These are phyloP conservation scores for Crocallis elinguaria DNA, from an alignment of 2,888 invertebrate genomes.

Conservation along the genomic window DNA sequence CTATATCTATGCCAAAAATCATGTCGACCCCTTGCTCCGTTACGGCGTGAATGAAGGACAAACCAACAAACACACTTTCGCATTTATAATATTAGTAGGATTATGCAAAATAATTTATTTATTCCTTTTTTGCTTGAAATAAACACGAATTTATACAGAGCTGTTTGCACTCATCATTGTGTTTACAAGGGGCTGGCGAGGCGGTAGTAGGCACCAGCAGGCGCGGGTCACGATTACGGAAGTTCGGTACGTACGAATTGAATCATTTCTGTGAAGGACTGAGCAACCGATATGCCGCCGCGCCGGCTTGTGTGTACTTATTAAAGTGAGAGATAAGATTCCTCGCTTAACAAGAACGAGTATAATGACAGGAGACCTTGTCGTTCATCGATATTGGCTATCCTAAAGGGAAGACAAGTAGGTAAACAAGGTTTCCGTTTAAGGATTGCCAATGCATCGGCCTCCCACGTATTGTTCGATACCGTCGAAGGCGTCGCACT, in stretches of 20 bases:
- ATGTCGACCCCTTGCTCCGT: too few relatives aligned
- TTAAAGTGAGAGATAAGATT: slow-evolving; percentile 61
- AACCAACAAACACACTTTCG: too few relatives aligned
- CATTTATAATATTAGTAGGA: too few relatives aligned
- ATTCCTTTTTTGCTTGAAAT: slow-evolving; percentile 66
- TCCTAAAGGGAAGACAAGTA: slow-evolving; percentile 78
- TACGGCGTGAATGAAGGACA: too few relatives aligned
- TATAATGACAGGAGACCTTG: slow-evolving; percentile 68
- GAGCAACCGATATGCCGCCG: slow-evolving; percentile 42
- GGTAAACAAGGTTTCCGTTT: slow-evolving; percentile 75
- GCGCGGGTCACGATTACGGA: slow-evolving; percentile 70
- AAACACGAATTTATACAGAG: slow-evolving; percentile 44
- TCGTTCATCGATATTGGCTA: slow-evolving; percentile 63
- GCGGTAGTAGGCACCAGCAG: slow-evolving; percentile 40
- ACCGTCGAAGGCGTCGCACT: slow-evolving; percentile 72
- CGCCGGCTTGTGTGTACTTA: slow-evolving; percentile 48
- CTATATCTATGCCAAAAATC: too few relatives aligned
- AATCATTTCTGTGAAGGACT: slow-evolving; percentile 62
- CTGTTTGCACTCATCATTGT: slow-evolving; percentile 58
- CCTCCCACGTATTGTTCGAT: slow-evolving; percentile 74
- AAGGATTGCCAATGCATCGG: slow-evolving; percentile 77
- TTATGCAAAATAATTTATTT: slow-evolving; percentile 73
- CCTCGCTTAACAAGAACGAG: slow-evolving; percentile 54
- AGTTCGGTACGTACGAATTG: slow-evolving; percentile 57
- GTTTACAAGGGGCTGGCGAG: slow-evolving; percentile 47